Evolutionary conservation across 2,888 invertebrate genomes (phyloP).

Genomic region (Rhagium mordax): DNA sequence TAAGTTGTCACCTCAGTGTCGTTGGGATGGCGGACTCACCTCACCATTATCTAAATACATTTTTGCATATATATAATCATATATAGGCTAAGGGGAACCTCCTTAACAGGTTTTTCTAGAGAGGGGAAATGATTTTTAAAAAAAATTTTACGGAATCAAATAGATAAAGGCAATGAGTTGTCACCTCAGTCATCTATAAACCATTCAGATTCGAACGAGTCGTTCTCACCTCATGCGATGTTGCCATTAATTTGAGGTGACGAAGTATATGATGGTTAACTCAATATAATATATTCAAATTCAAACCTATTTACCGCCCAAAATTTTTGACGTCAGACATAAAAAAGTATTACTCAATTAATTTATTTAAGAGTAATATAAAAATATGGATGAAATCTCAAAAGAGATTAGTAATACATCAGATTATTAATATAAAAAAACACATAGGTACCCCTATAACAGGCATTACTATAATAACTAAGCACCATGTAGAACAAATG

Average conservation of each 20-base stretch:
- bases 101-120: not conserved
- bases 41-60: not conserved
- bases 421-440: too few relatives aligned
- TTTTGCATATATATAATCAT: not conserved
- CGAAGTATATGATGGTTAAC: not conserved
- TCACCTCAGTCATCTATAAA: not conserved
- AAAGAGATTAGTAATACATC: too few relatives aligned
- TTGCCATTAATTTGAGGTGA: conserved; percentile 1
- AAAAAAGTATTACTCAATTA: too few relatives aligned
- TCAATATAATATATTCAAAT: not conserved
- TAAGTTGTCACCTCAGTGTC: not conserved
- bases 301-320: too few relatives aligned
- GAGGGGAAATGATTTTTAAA: conserved; percentile 1
- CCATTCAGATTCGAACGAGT: not conserved
- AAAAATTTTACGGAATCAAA: not conserved
- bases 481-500: too few relatives aligned
- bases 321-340: too few relatives aligned
- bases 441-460: too few relatives aligned
- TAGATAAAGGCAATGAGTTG: not conserved
- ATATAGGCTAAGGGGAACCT: not conserved
- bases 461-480: too few relatives aligned
- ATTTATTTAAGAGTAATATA: too few relatives aligned
- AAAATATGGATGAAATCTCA: too few relatives aligned
- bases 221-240: not conserved
- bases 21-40: conserved; percentile 5